Evolutionary conservation across 1,140 invertebrate species (phyloP).

Genomic region (Conus ventricosus): DNA sequence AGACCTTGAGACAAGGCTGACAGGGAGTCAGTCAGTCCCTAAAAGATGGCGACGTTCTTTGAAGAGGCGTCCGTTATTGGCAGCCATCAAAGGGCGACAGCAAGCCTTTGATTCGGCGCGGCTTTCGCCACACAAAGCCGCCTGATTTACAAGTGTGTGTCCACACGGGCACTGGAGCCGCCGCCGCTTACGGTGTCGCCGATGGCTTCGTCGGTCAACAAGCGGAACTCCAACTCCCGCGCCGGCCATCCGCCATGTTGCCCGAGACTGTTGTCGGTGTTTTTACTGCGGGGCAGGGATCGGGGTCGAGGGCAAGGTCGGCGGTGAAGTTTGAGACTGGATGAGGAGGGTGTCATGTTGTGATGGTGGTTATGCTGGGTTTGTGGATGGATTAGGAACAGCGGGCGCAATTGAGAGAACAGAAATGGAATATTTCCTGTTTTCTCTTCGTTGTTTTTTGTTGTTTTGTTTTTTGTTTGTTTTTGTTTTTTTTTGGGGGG

Average conservation of each 20-base stretch:
- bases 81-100: conserved; percentile 27
- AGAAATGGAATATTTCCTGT: no score
- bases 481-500: no score
- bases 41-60: not conserved
- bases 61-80: not conserved
- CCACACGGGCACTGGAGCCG: not conserved
- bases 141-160: conserved; percentile 34
- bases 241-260: conserved; percentile 15
- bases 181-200: conserved; percentile 15
- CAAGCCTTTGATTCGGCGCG: conserved; percentile 21
- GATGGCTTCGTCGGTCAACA: conserved; percentile 28
- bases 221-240: not conserved
- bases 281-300: not conserved
- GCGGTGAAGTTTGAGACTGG: no score
- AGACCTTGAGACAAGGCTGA: no score
- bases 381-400: no score
- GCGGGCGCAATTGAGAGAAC: no score
- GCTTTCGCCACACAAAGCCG: conserved; percentile 14
- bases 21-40: not conserved
- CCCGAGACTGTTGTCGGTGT: not conserved
- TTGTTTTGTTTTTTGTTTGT: no score
- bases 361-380: not conserved
- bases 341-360: not conserved
- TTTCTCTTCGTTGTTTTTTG: no score
- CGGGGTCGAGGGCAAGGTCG: conserved; percentile 14